A percentile compares a stretch with the other conserved stretches of the same genome.
These are phyloP conservation scores for Galleria mellonella DNA, from an alignment of 1,140 invertebrate species.

Conservation along the genomic window DNA sequence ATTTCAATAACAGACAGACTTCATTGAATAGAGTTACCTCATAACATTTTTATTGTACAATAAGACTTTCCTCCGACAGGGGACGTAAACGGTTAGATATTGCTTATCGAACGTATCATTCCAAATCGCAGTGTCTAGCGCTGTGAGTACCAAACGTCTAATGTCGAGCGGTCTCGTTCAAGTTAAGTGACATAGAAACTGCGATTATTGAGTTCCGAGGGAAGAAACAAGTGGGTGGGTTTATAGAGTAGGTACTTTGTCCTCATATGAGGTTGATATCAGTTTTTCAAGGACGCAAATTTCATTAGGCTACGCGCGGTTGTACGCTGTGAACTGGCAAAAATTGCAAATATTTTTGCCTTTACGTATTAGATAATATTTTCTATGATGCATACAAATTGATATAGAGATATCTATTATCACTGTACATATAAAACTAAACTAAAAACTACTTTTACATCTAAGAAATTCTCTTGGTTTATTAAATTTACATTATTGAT, in stretches of 20 bases:
- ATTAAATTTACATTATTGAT: too few species aligned
- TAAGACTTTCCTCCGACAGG: constrained; percentile 49
- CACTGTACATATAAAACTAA: too few species aligned
- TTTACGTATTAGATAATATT: too few species aligned
- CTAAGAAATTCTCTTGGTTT: too few species aligned
- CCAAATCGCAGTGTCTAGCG: too few species aligned
- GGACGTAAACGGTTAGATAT: constrained; percentile 40
- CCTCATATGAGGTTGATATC: constrained; percentile 1
- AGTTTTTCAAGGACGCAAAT: constrained; percentile 9
- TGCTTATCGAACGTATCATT: constrained; percentile 26
- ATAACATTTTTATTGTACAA: constrained; percentile 70
- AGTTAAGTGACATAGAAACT: constrained; percentile 46
- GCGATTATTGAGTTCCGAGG: constrained; percentile 41
- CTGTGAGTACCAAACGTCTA: too few species aligned
- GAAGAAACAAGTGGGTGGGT: constrained; percentile 20
- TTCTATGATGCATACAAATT: too few species aligned
- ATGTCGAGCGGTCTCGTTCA: constrained; percentile 9
- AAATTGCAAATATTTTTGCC: too few species aligned
- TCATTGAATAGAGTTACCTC: constrained; percentile 68
- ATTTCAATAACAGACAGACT: constrained; percentile 60
- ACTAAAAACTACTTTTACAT: too few species aligned
- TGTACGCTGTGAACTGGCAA: too few species aligned
- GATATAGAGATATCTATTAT: too few species aligned
- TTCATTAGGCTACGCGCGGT: constrained; percentile 2
- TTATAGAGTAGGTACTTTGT: too few species aligned